Evolutionary conservation across 2,888 invertebrate genomes (phyloP), one percentile per base, ranked within the genome.

Genomic region (Mesoligia furuncula): DNA sequence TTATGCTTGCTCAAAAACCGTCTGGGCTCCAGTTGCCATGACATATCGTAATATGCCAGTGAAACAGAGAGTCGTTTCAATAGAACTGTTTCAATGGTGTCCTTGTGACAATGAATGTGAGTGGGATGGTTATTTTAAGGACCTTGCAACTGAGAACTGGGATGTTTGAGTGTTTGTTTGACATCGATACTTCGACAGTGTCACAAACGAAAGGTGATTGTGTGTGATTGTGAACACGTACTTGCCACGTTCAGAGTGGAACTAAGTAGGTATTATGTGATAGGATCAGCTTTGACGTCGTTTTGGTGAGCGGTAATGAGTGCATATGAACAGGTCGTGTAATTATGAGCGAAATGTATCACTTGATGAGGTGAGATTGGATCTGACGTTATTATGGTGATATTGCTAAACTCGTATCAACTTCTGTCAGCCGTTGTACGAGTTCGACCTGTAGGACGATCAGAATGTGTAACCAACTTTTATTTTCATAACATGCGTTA

Each of bases 301-400:
- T 20, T 61, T 39, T 31, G 13, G 51, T 42, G 61, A 51, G 79
- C 39, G 48, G 48, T 78, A 42, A 51, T 67, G 59, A 39, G 57
- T 31, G 42, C n/a, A 27, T 42, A 24, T 7, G 45, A 36, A n/a
- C 70, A 48, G 48, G 20, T 31, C 15, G 36, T 64, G 54, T 80
- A 6, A 57, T 39, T 2, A 45, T 57, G 54, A 31, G 31, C 27
- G 45, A 36, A 39, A 75, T 54, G 80, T 54, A 61, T 77, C 27
- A 69, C 62, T 39, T 80, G 64, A 80, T 78, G 80, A 80, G 72
- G 20, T 71, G 62, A 62, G 79, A 79, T 77, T n/a, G 13, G 8
- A 78, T 70, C 64, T 51, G 61, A 11, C 15, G 39, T 62, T 48
- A 54, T 54, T 62, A 45, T 17, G 20, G 27, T 48, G 54, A 66